Conservation (phyloP, 2,797 vertebrate species). For the Cryptoprocta ferox region DNA sequence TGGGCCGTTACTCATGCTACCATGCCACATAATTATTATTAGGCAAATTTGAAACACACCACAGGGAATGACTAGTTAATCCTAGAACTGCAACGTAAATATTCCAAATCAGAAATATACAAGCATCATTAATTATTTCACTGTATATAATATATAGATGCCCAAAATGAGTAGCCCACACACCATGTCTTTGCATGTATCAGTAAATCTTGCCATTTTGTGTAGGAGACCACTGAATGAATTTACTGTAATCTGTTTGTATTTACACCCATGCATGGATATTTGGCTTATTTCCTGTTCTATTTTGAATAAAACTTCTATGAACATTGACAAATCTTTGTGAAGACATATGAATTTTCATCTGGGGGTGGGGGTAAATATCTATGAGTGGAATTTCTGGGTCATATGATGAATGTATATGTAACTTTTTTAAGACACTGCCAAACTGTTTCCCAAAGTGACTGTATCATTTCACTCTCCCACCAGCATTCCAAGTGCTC, state of each 20-base stretch:
- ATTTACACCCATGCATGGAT: background rate
- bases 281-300: background rate
- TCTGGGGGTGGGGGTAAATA: background rate
- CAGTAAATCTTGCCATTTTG: background rate
- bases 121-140: background rate
- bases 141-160: background rate
- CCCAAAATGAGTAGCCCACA: background rate
- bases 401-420: background rate
- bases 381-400: background rate
- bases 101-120: background rate
- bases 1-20: background rate
- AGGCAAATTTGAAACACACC: background rate
- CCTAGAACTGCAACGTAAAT: background rate
- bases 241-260: background rate
- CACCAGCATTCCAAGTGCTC: background rate
- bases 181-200: background rate
- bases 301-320: background rate
- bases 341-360: background rate
- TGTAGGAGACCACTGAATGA: background rate
- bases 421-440: background rate
- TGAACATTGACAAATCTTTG: background rate
- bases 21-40: background rate
- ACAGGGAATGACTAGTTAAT: background rate
- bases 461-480: background rate
- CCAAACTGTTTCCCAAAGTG: background rate